These are phyloP conservation scores for Ornithoptera priamus DNA, from an alignment of 2,888 invertebrate species.

Conservation along the genomic window DNA sequence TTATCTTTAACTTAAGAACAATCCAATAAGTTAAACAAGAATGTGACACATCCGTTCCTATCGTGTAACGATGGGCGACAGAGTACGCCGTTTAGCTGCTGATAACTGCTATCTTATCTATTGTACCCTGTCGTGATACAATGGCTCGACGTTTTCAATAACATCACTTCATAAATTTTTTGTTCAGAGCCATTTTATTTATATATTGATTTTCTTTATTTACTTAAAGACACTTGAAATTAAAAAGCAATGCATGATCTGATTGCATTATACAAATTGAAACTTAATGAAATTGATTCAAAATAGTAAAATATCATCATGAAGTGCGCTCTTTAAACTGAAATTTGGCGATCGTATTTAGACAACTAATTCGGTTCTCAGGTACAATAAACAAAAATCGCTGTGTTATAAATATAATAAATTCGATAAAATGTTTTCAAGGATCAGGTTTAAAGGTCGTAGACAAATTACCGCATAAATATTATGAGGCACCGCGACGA, in stretches of 20 bases:
- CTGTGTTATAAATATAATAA: constrained; percentile 8
- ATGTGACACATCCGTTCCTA: constrained; percentile 30
- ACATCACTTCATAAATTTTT: constrained; percentile 12
- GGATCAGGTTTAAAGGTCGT: constrained; percentile 11
- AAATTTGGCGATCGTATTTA: no score
- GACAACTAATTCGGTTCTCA: no score
- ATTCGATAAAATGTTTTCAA: constrained; percentile 7
- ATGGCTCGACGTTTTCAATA: constrained; percentile 36
- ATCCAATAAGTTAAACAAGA: constrained; percentile 25
- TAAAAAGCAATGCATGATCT: no score
- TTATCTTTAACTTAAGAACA: constrained; percentile 18
- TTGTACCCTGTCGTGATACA: constrained; percentile 33
- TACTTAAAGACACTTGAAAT: no score
- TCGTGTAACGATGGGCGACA: constrained; percentile 27
- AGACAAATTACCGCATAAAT: constrained; percentile 24
- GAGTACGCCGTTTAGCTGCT: constrained; percentile 35
- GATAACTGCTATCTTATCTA: constrained; percentile 40
- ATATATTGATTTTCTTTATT: not conserved
- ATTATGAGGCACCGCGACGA: constrained; percentile 8
- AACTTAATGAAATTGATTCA: no score
- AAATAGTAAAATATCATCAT: no score
- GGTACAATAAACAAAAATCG: not conserved
- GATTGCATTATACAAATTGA: no score
- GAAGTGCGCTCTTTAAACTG: no score
- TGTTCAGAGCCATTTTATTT: constrained; percentile 3